Evolutionary conservation across 2,797 vertebrate species (phyloP), one percentile per base, ranked within the genome.

Genomic region (Sebastes variabilis): DNA sequence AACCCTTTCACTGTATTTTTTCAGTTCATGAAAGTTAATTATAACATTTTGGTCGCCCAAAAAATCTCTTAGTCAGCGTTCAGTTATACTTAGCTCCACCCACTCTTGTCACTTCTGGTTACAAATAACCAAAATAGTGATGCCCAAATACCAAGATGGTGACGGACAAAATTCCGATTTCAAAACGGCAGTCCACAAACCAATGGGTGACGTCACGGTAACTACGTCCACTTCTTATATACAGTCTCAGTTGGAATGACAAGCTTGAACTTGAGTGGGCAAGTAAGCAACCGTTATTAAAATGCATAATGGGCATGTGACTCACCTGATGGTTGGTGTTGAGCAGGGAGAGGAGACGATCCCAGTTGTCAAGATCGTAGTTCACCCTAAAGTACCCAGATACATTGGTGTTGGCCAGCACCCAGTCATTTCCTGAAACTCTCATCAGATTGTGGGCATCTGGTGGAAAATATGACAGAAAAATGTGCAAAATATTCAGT

Each of bases 301-400:
- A 42, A 58, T 64, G 22, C 38, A 60, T 30, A 10, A 71, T 6
- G 9, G 16, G 1, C 27, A 16, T 1, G n/a, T 27, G 42, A 68
- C 69, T 84, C 75, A 97, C 98, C 90, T 6, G 0, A 2, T 81
- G 96, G 58, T 93, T 0, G 0, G 0, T 72, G 49, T 36, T 30
- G 67, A 99, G 96, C 91, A 96, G 90, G 0, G 0, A 0, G n/a
- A 98, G 87, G 58, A 99, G 96, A 42, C 80, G 95, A 13, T 89
- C 25, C 99, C 99, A 99, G 93, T 99, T 99, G 1, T 58, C 80
- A 0, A 4, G 32, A 29, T 99, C 96, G 2, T 99, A 99, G 92
- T 99, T 99, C 82, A 99, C 97, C n/a, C 95, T 96, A 94, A 96
- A 99, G 80, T 97, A 99, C 30, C 97, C 98, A 0, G 94, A 96